A percentile compares a stretch with the other conserved stretches of the same genome.
These are phyloP conservation scores for Panopea generosa DNA, from an alignment of 2,888 invertebrate genomes.

Conservation along the genomic window DNA sequence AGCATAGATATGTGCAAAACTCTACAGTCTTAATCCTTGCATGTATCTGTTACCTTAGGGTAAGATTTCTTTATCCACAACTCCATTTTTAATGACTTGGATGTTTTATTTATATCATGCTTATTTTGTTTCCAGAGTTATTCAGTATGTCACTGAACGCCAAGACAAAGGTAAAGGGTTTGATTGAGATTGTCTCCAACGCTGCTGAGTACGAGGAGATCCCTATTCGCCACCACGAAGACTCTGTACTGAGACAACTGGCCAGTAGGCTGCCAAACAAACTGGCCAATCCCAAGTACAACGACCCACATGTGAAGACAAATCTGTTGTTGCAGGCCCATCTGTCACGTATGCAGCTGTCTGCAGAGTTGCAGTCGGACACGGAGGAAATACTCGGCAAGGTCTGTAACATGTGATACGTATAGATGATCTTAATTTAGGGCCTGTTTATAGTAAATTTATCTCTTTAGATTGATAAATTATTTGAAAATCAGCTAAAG, in stretches of 20 bases:
- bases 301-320: conserved; percentile 98
- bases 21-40: too few species aligned
- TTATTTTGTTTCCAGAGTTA: conserved; percentile 90
- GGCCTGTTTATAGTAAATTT: background rate
- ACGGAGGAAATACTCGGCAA: conserved; percentile 95
- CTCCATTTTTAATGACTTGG: too few species aligned
- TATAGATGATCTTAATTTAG: background rate
- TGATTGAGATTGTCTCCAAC: conserved; percentile 98
- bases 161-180: conserved; percentile 98
- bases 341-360: conserved; percentile 95
- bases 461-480: too few species aligned
- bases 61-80: too few species aligned
- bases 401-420: conserved; percentile 57
- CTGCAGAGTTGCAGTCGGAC: conserved; percentile 98
- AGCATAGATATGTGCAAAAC: too few species aligned
- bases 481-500: too few species aligned
- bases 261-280: conserved; percentile 88
- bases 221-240: conserved; percentile 97
- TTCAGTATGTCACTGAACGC: conserved; percentile 98
- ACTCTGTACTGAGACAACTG: conserved; percentile 90
- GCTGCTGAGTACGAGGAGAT: conserved; percentile 98
- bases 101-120: too few species aligned
- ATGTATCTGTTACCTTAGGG: too few species aligned
- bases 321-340: conserved; percentile 98
- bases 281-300: conserved; percentile 92